Evolutionary conservation across 2,797 vertebrate species (phyloP).

Genomic region (Eulemur coronatus): DNA sequence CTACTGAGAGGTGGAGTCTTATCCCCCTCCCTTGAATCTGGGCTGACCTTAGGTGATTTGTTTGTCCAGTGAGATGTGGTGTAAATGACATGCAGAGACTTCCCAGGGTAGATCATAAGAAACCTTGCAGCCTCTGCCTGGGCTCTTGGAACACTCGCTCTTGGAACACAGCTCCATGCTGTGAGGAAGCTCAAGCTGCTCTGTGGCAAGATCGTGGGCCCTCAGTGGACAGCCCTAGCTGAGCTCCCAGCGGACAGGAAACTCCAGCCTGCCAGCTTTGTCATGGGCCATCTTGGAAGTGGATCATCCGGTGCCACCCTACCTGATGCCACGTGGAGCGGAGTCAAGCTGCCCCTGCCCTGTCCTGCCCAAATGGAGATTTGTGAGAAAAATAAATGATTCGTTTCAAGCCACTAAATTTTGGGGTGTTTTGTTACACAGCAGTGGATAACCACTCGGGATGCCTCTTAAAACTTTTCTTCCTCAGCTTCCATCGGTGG

Average conservation of each 20-base stretch:
- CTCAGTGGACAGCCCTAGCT: background rate
- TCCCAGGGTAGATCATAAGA: background rate
- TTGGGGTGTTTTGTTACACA: background rate
- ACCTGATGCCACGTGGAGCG: background rate
- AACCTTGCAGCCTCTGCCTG: background rate
- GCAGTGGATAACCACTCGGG: background rate
- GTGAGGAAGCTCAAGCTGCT: background rate
- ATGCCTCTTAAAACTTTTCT: background rate
- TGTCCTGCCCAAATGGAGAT: background rate
- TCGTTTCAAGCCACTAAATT: background rate
- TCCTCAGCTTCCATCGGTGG: background rate
- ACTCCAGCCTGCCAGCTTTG: background rate
- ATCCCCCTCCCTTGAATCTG: background rate
- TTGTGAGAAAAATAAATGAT: background rate
- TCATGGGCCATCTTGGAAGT: background rate
- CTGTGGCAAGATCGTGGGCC: background rate
- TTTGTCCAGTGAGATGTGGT: background rate
- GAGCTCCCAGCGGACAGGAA: no score
- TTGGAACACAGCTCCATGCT: background rate
- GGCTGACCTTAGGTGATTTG: background rate
- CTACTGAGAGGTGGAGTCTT: background rate
- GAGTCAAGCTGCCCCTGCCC: background rate
- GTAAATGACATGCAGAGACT: background rate
- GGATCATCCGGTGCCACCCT: no score
- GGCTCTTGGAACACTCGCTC: background rate